A percentile compares a stretch with the other conserved stretches of the same genome.
Conservation (phyloP, 2,888 invertebrate species). For the Schrankia costaestrigalis region DNA sequence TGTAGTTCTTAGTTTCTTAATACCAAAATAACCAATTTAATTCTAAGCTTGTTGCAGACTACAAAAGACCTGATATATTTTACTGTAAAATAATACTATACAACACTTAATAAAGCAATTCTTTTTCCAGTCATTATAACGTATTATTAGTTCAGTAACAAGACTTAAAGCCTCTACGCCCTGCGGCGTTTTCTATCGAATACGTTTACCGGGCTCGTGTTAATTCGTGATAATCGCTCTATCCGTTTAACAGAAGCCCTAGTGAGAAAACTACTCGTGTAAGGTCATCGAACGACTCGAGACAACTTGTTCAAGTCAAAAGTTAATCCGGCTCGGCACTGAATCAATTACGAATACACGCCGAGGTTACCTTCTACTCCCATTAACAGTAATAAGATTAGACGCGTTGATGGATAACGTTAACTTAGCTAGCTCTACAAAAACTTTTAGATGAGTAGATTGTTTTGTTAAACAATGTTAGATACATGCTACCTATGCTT, state of each 20-base stretch:
- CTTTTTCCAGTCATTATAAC: slow-evolving; percentile 28
- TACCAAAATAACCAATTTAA: too few species aligned
- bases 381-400: slow-evolving; percentile 65
- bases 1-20: too few species aligned
- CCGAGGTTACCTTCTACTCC: slow-evolving; percentile 48
- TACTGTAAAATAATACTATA: too few species aligned
- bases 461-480: slow-evolving; percentile 40
- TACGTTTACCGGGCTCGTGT: slow-evolving; percentile 43
- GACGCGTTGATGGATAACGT: slow-evolving; percentile 48
- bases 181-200: slow-evolving; percentile 36
- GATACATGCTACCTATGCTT: too few species aligned
- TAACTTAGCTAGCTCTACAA: slow-evolving; percentile 45
- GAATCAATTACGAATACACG: slow-evolving; percentile 65
- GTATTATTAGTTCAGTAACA: slow-evolving; percentile 27
- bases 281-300: slow-evolving; percentile 59
- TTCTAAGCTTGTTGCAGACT: too few species aligned
- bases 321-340: slow-evolving; percentile 59
- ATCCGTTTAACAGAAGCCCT: slow-evolving; percentile 74
- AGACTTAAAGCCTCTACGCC: slow-evolving; percentile 45
- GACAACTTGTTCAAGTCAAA: slow-evolving; percentile 48
- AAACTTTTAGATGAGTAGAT: slow-evolving; percentile 50
- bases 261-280: slow-evolving; percentile 49
- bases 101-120: slow-evolving; percentile 11
- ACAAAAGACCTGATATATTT: too few species aligned
- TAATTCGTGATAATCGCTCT: slow-evolving; percentile 56